phyloP scores from a whole-genome alignment of 2,888 invertebrate genomes.

The Pseudococcus viburni region DNA sequence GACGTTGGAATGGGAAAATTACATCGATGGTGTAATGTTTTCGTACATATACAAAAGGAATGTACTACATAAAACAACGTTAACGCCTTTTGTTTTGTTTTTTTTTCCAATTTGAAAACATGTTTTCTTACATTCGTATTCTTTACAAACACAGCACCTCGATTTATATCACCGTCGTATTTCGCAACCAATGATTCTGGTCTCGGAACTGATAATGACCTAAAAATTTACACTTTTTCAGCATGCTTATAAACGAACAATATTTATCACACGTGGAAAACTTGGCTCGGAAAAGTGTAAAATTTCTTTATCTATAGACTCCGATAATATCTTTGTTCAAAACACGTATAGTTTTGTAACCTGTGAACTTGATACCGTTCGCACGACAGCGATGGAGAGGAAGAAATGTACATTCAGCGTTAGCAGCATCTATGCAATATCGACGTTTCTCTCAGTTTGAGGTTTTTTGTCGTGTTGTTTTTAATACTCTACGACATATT shows the following conservation, averaged over 20 bases:
- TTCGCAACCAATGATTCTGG: not conserved
- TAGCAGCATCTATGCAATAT: not conserved
- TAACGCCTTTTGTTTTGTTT: constrained; percentile 16
- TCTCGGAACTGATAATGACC: not conserved
- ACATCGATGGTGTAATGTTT: constrained; percentile 26
- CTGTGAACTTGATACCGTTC: constrained; percentile 18
- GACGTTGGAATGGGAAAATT: constrained; percentile 21
- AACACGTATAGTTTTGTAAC: constrained; percentile 9
- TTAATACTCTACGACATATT: constrained; percentile 12
- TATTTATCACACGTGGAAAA: constrained; percentile 5
- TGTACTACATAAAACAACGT: not conserved
- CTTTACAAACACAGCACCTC: not conserved
- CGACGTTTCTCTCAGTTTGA: constrained; percentile 10
- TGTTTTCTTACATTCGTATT: not conserved
- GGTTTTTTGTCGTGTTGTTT: constrained; percentile 12
- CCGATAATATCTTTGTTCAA: constrained; percentile 12
- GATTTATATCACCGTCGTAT: not conserved
- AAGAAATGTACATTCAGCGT: not conserved
- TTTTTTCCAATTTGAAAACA: constrained; percentile 1
- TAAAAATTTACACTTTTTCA: not conserved
- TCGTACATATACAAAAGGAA: not conserved
- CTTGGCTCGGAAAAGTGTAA: not conserved
- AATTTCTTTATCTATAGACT: not conserved
- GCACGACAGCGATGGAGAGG: not conserved
- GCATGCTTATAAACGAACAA: not conserved